Conservation (phyloP, 2,113 vertebrate genomes). For the Nyctibius bracteatus region DNA sequence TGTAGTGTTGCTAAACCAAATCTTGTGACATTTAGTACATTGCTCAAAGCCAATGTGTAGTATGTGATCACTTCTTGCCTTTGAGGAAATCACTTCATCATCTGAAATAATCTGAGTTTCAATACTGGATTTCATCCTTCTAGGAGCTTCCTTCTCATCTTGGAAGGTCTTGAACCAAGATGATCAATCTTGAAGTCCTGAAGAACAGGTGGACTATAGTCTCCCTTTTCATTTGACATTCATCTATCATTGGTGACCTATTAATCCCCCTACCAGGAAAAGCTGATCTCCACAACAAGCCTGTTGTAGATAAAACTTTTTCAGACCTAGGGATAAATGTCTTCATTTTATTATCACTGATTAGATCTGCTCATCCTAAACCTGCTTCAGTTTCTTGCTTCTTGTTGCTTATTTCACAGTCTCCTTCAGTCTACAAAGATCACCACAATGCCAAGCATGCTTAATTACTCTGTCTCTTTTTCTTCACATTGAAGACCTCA, state of each 20-base stretch:
- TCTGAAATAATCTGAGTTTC: neutral
- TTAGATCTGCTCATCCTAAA: neutral
- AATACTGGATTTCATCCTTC: neutral
- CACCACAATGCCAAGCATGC: neutral
- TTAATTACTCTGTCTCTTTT: neutral
- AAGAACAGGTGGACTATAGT: neutral
- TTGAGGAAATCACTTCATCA: neutral
- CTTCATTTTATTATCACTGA: neutral
- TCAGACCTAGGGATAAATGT: neutral
- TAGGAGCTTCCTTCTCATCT: neutral
- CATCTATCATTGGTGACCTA: neutral
- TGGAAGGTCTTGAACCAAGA: neutral
- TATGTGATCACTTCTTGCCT: neutral
- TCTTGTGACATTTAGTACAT: neutral
- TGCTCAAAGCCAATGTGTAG: fast-evolving
- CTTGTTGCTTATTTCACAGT: neutral
- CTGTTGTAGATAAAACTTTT: neutral
- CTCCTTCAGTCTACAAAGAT: neutral
- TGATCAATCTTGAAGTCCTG: neutral
- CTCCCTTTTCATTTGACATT: neutral
- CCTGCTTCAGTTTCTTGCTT: neutral
- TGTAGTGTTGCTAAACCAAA: neutral
- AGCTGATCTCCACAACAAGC: neutral
- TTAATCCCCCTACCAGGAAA: neutral
- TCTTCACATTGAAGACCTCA: neutral